Conservation (phyloP, 1,140 invertebrate genomes). For the Brachionus paranguensis region DNA sequence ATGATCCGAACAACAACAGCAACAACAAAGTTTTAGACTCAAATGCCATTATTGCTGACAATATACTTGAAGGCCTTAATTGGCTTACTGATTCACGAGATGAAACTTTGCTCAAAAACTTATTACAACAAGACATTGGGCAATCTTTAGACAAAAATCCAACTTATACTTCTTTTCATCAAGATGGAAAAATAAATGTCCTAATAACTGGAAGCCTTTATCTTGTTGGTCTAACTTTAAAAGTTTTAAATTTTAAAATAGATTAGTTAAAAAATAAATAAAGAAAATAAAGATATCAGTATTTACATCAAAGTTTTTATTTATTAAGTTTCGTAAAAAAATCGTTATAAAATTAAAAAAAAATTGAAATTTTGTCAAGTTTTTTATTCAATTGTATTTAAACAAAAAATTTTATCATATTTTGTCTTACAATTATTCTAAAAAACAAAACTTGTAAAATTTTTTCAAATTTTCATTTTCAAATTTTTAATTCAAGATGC, state of each 20-base stretch:
- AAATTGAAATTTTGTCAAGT: neutral
- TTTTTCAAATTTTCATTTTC: neutral
- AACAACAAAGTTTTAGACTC: neutral
- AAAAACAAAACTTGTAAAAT: no score
- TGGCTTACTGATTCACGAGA: conserved; percentile 20
- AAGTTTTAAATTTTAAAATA: conserved; percentile 34
- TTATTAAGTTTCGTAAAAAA: neutral
- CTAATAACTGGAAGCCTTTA: conserved; percentile 37
- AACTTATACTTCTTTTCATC: neutral
- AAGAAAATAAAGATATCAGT: neutral
- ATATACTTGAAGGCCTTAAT: neutral
- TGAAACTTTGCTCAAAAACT: neutral
- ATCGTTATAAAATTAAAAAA: neutral
- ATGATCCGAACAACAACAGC: conserved; percentile 6
- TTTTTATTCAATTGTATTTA: neutral
- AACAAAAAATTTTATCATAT: no score
- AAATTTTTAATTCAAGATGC: conserved; percentile 25
- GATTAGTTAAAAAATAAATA: neutral
- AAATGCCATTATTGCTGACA: neutral
- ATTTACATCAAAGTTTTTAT: neutral
- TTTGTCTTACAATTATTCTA: no score
- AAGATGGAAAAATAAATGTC: neutral
- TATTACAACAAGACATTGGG: neutral
- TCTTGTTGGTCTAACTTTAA: conserved; percentile 9
- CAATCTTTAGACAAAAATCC: neutral